phyloP scores from a whole-genome alignment of 2,113 vertebrate species.

The Solenodon paradoxus region DNA sequence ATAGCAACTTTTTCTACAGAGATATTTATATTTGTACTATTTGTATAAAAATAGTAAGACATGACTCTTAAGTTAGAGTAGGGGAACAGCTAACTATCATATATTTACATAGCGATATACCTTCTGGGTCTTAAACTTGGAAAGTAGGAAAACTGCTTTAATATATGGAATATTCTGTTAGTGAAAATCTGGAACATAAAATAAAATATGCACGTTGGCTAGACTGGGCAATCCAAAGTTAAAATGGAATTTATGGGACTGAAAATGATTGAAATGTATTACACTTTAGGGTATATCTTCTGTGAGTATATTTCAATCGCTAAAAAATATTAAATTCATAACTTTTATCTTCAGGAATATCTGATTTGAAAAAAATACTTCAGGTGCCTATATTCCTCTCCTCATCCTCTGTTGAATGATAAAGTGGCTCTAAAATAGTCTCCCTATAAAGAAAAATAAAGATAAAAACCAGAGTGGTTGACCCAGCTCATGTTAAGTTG shows the following conservation, averaged over 20 bases:
- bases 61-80: background rate
- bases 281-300: background rate
- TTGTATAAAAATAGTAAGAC: background rate
- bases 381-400: background rate
- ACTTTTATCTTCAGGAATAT: background rate
- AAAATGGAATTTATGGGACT: background rate
- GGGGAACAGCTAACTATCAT: background rate
- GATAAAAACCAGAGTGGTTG: background rate
- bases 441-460: background rate
- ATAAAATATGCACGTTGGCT: background rate
- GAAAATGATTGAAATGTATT: background rate
- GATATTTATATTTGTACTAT: background rate
- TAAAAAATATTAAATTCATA: background rate
- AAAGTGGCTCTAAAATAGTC: background rate
- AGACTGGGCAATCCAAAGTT: background rate
- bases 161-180: background rate
- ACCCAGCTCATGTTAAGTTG: background rate
- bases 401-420: background rate
- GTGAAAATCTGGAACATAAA: background rate
- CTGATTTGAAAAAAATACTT: background rate
- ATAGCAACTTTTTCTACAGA: background rate
- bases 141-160: background rate
- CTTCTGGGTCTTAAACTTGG: background rate
- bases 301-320: background rate
- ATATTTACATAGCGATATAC: background rate